Base-by-base conservation (phyloP, 2,888 invertebrate genomes). In the Perdita meconis region DNA sequence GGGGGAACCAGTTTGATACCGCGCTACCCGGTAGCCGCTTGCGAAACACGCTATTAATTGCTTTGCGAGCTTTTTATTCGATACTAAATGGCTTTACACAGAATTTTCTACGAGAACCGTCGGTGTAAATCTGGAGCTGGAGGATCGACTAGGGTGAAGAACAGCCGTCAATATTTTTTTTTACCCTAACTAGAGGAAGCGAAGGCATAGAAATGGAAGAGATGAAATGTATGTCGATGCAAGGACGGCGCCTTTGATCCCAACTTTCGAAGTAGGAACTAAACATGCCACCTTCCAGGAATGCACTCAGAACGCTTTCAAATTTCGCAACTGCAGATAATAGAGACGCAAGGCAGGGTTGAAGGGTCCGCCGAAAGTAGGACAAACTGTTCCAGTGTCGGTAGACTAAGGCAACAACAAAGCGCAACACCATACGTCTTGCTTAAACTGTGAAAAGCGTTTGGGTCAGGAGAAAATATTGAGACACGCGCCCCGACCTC, bases 401-500 rank as follows among this genome's bases (percentile, higher is more conserved):
- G 50, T 22, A 26, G 42, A 55, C 51, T 44, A 36, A 22, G 30
- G 16, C 8, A 8, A 47, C 51, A 56, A 76, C 68, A 70, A 78
- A 72, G 61, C 10, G 16, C 56, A 66, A 55, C 70, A 56, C 66
- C 80, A 80, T 85, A 83, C 76, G 82, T 90, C 88, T 87, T 85
- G 78, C 68, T 86, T 82, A 84, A 86, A 87, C 87, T 86, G 88
- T 87, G 88, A 89, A 86, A 83, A 86, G 78, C 75, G 67, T 63
- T 50, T 38, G 53, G 40, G 51, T 34, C 61, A 42, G 56, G 73
- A 80, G 79, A 85, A 86, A 88, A 90, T 89, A 90, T 90, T 89
- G 87, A 88, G 89, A 90, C 90, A 88, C 87, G 84, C 86, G 86
- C 82, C 81, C 65, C 78, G 76, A 82, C 81, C 74, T 53, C 61